Evolutionary conservation across 2,888 invertebrate species (phyloP).

Genomic region (Blastobasis lacticolella): DNA sequence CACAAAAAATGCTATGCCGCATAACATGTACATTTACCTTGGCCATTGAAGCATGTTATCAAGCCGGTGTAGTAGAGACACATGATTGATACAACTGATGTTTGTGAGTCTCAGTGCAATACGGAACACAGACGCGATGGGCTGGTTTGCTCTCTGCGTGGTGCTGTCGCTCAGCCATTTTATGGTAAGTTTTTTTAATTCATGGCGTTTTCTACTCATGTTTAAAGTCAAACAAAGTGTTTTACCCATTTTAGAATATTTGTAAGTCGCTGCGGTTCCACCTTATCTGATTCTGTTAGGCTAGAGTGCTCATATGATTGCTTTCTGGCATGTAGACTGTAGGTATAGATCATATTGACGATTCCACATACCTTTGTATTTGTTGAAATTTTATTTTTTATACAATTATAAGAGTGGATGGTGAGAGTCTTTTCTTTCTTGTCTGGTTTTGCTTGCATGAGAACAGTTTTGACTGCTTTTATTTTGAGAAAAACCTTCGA

Average conservation of each 20-base stretch:
- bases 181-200: conserved; percentile 29
- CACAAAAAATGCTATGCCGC: too few species aligned
- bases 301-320: conserved; percentile 9
- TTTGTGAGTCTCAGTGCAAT: conserved; percentile 22
- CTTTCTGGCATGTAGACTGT: conserved; percentile 17
- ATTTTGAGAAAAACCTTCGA: too few species aligned
- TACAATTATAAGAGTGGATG: too few species aligned
- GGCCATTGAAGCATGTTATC: too few species aligned
- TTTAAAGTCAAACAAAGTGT: too few species aligned
- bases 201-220: too few species aligned
- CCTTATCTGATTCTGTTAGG: too few species aligned
- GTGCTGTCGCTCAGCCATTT: conserved; percentile 27
- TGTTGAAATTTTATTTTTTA: neutral
- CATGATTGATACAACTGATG: neutral
- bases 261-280: too few species aligned
- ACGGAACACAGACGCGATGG: conserved; percentile 28
- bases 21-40: too few species aligned
- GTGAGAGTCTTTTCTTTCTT: neutral
- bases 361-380: neutral
- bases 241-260: too few species aligned
- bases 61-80: too few species aligned
- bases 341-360: neutral
- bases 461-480: neutral
- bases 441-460: neutral
- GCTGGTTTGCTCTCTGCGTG: conserved; percentile 16